These are phyloP conservation scores for Phylloscopus collybita DNA, from an alignment of 2,797 vertebrate genomes.

Conservation along the genomic window DNA sequence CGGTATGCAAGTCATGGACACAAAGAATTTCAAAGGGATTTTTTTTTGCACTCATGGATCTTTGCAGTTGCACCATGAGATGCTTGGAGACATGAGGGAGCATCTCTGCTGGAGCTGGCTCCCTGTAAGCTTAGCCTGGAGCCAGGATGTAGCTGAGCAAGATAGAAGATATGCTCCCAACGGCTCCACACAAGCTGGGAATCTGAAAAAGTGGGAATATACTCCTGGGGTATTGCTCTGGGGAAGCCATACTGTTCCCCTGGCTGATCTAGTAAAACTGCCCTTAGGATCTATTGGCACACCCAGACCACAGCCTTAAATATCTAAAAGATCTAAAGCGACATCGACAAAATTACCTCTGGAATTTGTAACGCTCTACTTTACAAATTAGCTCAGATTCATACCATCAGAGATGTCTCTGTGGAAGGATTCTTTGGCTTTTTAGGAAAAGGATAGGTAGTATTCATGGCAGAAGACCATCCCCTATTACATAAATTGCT, in stretches of 20 bases:
- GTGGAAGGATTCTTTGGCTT: not conserved
- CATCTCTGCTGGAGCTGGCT: not conserved
- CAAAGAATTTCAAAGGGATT: not conserved
- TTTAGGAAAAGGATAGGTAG: not conserved
- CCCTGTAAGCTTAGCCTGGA: not conserved
- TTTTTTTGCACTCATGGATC: not conserved
- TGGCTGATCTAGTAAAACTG: not conserved
- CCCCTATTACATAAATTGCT: not conserved
- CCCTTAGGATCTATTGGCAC: not conserved
- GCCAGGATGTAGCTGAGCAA: rapidly evolving
- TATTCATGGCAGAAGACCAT: not conserved
- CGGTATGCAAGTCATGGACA: not conserved
- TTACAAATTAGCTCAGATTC: not conserved
- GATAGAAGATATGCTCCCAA: not conserved
- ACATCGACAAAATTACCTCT: not conserved
- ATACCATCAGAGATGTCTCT: not conserved
- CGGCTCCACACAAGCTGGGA: not conserved
- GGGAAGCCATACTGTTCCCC: not conserved
- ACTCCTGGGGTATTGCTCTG: not conserved
- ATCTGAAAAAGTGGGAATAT: not conserved
- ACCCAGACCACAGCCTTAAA: not conserved
- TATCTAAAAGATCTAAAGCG: not conserved
- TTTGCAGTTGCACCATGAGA: not conserved
- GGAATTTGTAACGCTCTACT: not conserved
- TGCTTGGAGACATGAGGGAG: not conserved